A percentile compares a stretch with the other conserved stretches of the same genome.
Conservation (phyloP, 2,113 vertebrate genomes). For the Dicaeum eximium region DNA sequence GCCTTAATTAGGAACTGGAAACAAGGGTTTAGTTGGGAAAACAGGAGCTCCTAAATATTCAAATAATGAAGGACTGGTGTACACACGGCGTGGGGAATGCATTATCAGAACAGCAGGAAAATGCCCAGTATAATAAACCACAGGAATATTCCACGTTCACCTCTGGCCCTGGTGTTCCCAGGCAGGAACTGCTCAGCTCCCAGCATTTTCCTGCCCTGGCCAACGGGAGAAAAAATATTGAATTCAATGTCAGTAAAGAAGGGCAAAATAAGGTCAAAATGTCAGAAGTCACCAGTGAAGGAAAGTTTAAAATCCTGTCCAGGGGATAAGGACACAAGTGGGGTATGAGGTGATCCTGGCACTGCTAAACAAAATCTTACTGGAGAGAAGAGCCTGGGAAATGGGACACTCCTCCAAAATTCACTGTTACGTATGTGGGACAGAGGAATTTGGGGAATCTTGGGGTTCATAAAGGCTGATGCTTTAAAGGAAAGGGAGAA, state of each 20-base stretch:
- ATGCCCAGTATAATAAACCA: slow-evolving; percentile 26
- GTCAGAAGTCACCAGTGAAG: neutral
- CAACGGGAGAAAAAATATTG: neutral
- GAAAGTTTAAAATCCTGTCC: neutral
- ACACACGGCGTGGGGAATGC: neutral
- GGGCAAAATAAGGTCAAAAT: neutral
- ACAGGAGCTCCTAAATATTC: slow-evolving; percentile 39
- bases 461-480: fast-evolving
- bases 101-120: slow-evolving; percentile 28
- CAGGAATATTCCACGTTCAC: slow-evolving; percentile 42
- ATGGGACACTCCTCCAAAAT: neutral
- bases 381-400: neutral
- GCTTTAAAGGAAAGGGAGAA: neutral
- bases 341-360: neutral
- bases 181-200: slow-evolving; percentile 48
- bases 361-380: neutral
- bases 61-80: slow-evolving; percentile 22
- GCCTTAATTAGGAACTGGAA: slow-evolving; percentile 40
- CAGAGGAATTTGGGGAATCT: neutral
- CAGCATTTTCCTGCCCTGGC: slow-evolving; percentile 26
- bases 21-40: slow-evolving; percentile 3
- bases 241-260: slow-evolving; percentile 26
- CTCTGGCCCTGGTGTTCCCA: slow-evolving; percentile 22
- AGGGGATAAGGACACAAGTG: fast-evolving
- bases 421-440: neutral